Base-by-base conservation (phyloP, 2,888 invertebrate genomes). In the Stomorhina lunata region DNA sequence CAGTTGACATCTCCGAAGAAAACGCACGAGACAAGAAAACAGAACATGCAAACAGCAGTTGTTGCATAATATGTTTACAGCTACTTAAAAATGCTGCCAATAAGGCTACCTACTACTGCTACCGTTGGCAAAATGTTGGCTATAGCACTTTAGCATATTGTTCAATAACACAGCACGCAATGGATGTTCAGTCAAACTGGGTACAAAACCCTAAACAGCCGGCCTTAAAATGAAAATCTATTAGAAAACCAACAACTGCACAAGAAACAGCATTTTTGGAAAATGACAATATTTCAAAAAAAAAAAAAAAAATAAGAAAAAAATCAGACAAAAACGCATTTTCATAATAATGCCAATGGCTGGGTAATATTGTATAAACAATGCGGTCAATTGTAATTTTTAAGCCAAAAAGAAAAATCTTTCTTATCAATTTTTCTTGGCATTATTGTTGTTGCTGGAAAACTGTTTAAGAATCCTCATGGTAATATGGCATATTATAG, bases 31-130 rank as follows among this genome's bases (percentile, higher is more conserved):
- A 75, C 65, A 82, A 84, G n/a, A 45, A 55, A 53, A 20, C 20
- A 32, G 29, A 68, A 72, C 53, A 65, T 65, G 79, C 76, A 83
- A n/a, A 73, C 34, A 69, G 80, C 75, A 79, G 84, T 84, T 85
- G 84, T 85, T 86, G 86, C 85, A 85, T 86, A 85, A 86, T 86
- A 79, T 85, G 85, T 86, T 85, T 85, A 84, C 85, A 85, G 86
- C 86, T 86, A 84, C 81, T 85, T 81, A 53, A 59, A n/a, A 69
- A 80, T 78, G 77, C 75, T 71, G 73, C 76, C 65, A 85, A 80
- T 84, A 77, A 81, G 81, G 81, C 83, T 77, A n/a, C n/a, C n/a
- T n/a, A n/a, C n/a, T n/a, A n/a, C n/a, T n/a, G n/a, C n/a, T n/a
- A 72, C 79, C 80, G 80, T 77, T 71, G 75, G 53, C 50, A 53